A percentile compares a stretch with the other conserved stretches of the same genome.
These are phyloP conservation scores for Pterocles burchelli DNA, from an alignment of 2,113 vertebrate species.

Conservation along the genomic window DNA sequence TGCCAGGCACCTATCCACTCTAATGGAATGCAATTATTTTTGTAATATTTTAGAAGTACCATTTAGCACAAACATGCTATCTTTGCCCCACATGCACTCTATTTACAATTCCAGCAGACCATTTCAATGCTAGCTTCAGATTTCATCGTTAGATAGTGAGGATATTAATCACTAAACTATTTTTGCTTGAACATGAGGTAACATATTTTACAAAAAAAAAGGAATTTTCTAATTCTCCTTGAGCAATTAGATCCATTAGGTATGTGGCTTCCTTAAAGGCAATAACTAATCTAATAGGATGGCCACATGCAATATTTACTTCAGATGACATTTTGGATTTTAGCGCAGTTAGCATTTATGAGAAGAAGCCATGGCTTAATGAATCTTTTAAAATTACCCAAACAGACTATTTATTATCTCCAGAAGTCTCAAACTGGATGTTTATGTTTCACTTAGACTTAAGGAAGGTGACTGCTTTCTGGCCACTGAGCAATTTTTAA, in stretches of 20 bases:
- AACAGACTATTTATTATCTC: constrained; percentile 23
- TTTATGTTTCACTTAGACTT: constrained; percentile 25
- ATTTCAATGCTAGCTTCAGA: constrained; percentile 40
- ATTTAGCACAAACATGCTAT: constrained; percentile 41
- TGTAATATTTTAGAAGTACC: constrained; percentile 27
- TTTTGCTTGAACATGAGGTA: constrained; percentile 49
- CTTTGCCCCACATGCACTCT: constrained; percentile 16
- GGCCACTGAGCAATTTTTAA: constrained; percentile 7
- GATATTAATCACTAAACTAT: constrained; percentile 52
- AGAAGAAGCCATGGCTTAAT: constrained; percentile 1
- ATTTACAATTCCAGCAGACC: constrained; percentile 54
- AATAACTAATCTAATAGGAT: constrained; percentile 51
- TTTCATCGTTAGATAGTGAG: constrained; percentile 34
- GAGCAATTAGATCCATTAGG: constrained; percentile 67
- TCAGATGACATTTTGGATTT: constrained; percentile 42
- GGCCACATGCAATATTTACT: constrained; percentile 26
- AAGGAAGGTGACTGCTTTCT: constrained; percentile 15
- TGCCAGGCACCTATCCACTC: constrained; percentile 35
- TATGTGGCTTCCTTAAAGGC: constrained; percentile 45
- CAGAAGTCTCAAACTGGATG: not conserved
- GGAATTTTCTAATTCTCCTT: constrained; percentile 34
- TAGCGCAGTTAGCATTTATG: constrained; percentile 37
- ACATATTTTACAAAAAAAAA: not conserved
- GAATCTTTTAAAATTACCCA: constrained; percentile 12
- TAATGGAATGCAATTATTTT: constrained; percentile 60